Conservation (phyloP, 2,888 invertebrate species). For the Ischnura elegans region DNA sequence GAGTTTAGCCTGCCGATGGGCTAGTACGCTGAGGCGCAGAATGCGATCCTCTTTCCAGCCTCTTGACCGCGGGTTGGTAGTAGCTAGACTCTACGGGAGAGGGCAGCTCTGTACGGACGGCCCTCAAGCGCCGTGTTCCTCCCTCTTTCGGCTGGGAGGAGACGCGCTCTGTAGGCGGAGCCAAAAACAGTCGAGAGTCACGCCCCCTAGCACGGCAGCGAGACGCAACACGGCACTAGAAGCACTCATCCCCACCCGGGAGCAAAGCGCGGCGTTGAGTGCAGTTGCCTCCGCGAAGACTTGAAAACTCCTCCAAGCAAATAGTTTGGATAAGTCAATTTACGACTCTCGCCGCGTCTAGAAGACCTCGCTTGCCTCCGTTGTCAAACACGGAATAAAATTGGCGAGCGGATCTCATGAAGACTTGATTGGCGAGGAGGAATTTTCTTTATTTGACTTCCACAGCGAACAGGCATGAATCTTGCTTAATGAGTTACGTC, state of each 20-base stretch:
- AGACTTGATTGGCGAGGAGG: neutral
- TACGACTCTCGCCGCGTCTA: slow-evolving; percentile 19
- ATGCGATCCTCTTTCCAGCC: neutral
- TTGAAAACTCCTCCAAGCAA: slow-evolving; percentile 32
- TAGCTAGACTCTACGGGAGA: slow-evolving; percentile 9
- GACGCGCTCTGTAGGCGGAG: slow-evolving; percentile 25
- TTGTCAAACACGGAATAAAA: slow-evolving; percentile 10
- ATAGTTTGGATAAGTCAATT: slow-evolving; percentile 57
- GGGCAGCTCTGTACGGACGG: slow-evolving; percentile 52
- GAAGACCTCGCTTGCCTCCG: neutral
- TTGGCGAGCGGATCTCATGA: neutral
- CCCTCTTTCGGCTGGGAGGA: neutral
- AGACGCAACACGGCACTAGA: neutral
- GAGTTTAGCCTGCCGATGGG: no score
- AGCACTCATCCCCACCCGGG: slow-evolving; percentile 9
- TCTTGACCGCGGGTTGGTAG: neutral
- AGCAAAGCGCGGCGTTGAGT: slow-evolving; percentile 26
- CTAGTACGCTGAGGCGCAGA: neutral
- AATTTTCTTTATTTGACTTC: neutral
- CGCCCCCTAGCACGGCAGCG: slow-evolving; percentile 41
- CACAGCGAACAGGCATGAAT: neutral
- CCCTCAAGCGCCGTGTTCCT: neutral
- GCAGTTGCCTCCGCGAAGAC: slow-evolving; percentile 10
- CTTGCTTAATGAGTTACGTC: neutral
- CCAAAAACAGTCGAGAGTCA: slow-evolving; percentile 48